A percentile compares a stretch with the other conserved stretches of the same genome.
These are phyloP conservation scores for Poeciliopsis turrubarensis DNA, from an alignment of 2,113 vertebrate genomes.

Conservation along the genomic window DNA sequence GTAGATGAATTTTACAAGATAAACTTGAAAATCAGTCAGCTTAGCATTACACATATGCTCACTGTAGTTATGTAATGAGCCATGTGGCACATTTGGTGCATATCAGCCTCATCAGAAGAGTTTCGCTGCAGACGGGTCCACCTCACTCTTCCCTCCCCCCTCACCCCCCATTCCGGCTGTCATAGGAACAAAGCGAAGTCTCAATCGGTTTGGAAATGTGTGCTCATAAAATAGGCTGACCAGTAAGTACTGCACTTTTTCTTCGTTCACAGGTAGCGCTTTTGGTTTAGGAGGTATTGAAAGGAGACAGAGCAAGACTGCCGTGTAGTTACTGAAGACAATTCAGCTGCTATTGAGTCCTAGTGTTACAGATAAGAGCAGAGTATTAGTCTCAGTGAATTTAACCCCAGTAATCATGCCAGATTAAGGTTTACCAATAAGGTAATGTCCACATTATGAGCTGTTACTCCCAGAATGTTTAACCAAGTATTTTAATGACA, in stretches of 20 bases:
- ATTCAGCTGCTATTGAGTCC: no score
- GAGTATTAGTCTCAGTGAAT: no score
- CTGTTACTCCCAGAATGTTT: no score
- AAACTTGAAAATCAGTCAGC: conserved; percentile 1
- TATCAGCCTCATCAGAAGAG: conserved; percentile 18
- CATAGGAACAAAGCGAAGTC: conserved; percentile 55
- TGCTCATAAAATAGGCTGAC: conserved; percentile 19
- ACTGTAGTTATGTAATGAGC: conserved; percentile 6
- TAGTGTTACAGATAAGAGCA: neutral
- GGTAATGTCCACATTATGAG: no score
- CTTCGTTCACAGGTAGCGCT: conserved; percentile 12
- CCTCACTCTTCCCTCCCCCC: neutral
- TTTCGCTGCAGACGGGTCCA: conserved; percentile 12
- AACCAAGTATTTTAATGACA: no score
- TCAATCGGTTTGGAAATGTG: conserved; percentile 21
- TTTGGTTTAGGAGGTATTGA: conserved; percentile 3
- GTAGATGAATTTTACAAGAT: neutral
- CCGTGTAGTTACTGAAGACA: neutral
- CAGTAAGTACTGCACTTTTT: conserved; percentile 17
- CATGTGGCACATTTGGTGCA: neutral
- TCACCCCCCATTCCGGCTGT: conserved; percentile 29
- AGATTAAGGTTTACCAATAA: no score
- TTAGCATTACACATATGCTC: neutral
- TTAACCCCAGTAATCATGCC: no score
- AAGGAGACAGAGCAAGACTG: neutral